phyloP scores from a whole-genome alignment of 2,888 invertebrate species.

The Dolichopus griseipennis region DNA sequence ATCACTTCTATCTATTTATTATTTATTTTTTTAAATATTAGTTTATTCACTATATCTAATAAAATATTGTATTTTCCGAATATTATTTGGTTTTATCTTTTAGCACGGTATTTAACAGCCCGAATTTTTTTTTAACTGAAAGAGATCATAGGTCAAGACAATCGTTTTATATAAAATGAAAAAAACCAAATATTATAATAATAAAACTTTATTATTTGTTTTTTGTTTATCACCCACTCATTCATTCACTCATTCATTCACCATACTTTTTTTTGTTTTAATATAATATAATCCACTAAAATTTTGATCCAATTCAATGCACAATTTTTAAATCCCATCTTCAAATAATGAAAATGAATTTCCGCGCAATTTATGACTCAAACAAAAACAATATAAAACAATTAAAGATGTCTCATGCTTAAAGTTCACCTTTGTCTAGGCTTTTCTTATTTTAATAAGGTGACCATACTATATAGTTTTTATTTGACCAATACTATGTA shows the following conservation, averaged over 20 bases:
- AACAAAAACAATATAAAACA: neutral
- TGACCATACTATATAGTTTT: too few species aligned
- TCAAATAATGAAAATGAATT: neutral
- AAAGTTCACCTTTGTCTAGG: too few species aligned
- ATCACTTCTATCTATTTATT: too few species aligned
- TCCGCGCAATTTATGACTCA: neutral
- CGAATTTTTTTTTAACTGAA: neutral
- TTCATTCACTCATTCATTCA: too few species aligned
- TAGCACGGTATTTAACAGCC: neutral
- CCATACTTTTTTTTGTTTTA: too few species aligned
- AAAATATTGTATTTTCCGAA: too few species aligned
- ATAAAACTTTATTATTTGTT: neutral
- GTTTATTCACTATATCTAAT: too few species aligned
- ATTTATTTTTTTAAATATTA: too few species aligned
- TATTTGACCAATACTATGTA: too few species aligned
- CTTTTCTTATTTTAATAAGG: too few species aligned
- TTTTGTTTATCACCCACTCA: neutral
- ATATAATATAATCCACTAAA: neutral
- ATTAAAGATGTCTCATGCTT: neutral
- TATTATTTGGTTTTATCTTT: neutral
- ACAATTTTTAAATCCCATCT: neutral
- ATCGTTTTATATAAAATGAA: neutral
- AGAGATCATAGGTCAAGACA: neutral
- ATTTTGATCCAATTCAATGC: neutral
- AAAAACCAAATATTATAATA: too few species aligned